These are phyloP conservation scores for human DNA, from an alignment of 2,113 vertebrate genomes.

Conservation along the genomic window DNA sequence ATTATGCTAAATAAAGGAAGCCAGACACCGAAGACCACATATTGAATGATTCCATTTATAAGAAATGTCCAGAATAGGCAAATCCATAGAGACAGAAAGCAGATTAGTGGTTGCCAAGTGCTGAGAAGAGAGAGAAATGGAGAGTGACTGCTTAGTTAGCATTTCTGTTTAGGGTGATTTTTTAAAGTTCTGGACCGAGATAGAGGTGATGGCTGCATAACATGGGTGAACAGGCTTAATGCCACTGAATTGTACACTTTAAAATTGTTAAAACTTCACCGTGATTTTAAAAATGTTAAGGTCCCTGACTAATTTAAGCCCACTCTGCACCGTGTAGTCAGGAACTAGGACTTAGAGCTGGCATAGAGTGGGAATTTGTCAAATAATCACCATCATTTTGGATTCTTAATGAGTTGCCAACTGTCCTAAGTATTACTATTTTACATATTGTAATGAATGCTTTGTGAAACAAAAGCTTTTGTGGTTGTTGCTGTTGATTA, in stretches of 20 bases:
- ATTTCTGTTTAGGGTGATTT: neutral
- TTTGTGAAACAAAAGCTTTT: neutral
- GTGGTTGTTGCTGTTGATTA: too few species aligned
- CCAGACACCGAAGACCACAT: neutral
- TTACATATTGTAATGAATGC: neutral
- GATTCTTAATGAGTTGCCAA: neutral
- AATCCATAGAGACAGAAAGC: neutral
- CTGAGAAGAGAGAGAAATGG: neutral
- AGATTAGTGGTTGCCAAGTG: neutral
- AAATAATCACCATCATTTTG: neutral
- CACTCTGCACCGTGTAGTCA: neutral
- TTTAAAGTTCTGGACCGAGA: neutral
- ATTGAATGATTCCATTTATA: neutral
- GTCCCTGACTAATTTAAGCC: neutral
- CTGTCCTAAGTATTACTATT: neutral
- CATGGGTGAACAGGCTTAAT: neutral
- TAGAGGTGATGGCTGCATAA: neutral
- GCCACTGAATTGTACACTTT: neutral
- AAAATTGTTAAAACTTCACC: neutral
- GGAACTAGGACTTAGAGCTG: neutral
- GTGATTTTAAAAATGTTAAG: neutral
- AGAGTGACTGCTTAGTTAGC: neutral
- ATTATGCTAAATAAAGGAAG: neutral
- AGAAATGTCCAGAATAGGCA: neutral
- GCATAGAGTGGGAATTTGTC: neutral